These are phyloP conservation scores for Rhabditoides inermis DNA, from an alignment of 2,888 invertebrate genomes.

Conservation along the genomic window DNA sequence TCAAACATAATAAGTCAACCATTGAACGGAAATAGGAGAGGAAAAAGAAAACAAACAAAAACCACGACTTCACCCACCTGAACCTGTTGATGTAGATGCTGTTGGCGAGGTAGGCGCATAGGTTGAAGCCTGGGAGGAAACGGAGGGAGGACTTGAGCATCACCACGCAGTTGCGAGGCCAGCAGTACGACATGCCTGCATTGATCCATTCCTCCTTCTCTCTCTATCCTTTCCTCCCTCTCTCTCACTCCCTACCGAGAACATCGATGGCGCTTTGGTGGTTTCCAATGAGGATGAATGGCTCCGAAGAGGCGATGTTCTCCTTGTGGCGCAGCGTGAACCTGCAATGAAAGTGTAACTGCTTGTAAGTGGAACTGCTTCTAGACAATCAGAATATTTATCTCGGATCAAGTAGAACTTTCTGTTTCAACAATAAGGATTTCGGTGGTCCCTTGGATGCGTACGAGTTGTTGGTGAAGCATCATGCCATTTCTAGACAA, in stretches of 20 bases:
- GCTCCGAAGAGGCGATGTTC: constrained; percentile 17
- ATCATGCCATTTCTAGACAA: too few relatives aligned
- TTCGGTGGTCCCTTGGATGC: too few relatives aligned
- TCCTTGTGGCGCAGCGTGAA: constrained; percentile 21
- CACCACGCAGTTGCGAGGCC: constrained; percentile 46
- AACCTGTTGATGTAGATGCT: constrained; percentile 37
- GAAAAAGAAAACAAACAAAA: neutral
- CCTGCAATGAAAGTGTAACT: too few relatives aligned
- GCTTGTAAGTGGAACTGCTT: too few relatives aligned
- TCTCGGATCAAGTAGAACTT: too few relatives aligned
- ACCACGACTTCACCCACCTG: constrained; percentile 9
- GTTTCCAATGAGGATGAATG: constrained; percentile 46
- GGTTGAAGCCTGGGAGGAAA: constrained; percentile 48
- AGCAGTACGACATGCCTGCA: constrained; percentile 36
- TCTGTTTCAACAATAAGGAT: too few relatives aligned
- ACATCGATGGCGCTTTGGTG: constrained; percentile 50
- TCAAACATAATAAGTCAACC: neutral
- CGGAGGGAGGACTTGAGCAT: constrained; percentile 47
- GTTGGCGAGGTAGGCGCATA: constrained; percentile 37
- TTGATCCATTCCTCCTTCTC: neutral
- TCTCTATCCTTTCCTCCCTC: neutral
- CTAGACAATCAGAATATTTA: too few relatives aligned
- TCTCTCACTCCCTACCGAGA: constrained; percentile 18
- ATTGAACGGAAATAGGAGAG: neutral
- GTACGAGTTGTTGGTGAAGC: too few relatives aligned